These are phyloP conservation scores for Myrmecophaga tridactyla DNA, from an alignment of 2,113 vertebrate genomes.

Conservation along the genomic window DNA sequence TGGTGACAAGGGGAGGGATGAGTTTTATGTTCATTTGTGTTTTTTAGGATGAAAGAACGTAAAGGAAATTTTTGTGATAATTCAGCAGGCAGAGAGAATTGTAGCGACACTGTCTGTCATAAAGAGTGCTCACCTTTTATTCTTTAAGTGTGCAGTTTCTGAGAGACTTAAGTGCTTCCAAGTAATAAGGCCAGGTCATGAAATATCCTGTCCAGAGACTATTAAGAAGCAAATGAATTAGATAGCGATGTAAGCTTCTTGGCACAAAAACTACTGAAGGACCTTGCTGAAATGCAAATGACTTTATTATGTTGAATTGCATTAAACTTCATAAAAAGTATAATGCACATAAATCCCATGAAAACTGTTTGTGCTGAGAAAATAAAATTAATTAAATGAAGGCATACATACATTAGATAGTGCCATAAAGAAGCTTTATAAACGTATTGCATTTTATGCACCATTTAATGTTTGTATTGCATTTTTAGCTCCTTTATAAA, in stretches of 20 bases:
- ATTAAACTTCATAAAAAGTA: conserved; percentile 79
- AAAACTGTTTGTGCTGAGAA: conserved; percentile 81
- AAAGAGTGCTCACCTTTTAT: conserved; percentile 19
- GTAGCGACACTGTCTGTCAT: not conserved
- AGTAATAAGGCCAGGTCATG: conserved; percentile 72
- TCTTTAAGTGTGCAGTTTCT: conserved; percentile 30
- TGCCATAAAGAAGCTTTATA: conserved; percentile 76
- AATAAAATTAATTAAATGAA: conserved; percentile 76
- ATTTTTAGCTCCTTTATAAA: conserved; percentile 72
- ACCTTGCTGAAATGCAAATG: conserved; percentile 83
- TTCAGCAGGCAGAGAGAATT: not conserved
- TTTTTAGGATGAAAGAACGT: not conserved
- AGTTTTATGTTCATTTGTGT: not conserved
- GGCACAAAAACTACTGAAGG: conserved; percentile 78
- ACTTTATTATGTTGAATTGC: conserved; percentile 80
- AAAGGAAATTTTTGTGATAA: conserved; percentile 24
- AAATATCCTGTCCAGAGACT: conserved; percentile 79
- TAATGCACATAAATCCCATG: conserved; percentile 73
- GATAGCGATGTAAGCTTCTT: conserved; percentile 74
- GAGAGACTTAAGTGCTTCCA: conserved; percentile 1
- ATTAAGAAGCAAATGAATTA: conserved; percentile 76
- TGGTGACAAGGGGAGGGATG: not conserved
- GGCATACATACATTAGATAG: conserved; percentile 76
- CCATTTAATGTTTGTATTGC: conserved; percentile 77
- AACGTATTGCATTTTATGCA: conserved; percentile 80